Percentiles rank a stretch among this genome's conserved stretches.
phyloP scores from a whole-genome alignment of 2,888 invertebrate genomes.

The Limnephilus rhombicus region DNA sequence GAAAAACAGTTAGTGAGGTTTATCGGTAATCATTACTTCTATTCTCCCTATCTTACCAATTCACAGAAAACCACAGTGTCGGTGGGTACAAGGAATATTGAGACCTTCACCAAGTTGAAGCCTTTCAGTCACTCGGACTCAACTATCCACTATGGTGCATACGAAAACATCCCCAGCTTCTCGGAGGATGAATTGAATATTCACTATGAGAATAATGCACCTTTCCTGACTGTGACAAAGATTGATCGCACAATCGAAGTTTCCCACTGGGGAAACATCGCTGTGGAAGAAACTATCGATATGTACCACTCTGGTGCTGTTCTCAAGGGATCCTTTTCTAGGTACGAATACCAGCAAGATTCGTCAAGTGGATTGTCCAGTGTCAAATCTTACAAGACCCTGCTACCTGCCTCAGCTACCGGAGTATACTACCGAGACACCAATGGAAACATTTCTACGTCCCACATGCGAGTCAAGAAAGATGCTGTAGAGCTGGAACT shows the following conservation, averaged over 20 bases:
- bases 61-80: conserved; percentile 90
- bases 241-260: conserved; percentile 94
- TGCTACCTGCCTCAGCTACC: conserved; percentile 91
- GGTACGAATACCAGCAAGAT: conserved; percentile 98
- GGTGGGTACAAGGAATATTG: conserved; percentile 87
- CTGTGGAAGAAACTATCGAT: conserved; percentile 96
- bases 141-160: conserved; percentile 93
- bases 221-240: conserved; percentile 95
- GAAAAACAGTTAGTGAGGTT: conserved; percentile 96
- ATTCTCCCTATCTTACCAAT: conserved; percentile 87
- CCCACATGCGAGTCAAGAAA: conserved; percentile 90
- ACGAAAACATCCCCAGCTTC: conserved; percentile 82
- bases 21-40: conserved; percentile 89
- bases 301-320: conserved; percentile 95
- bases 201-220: conserved; percentile 97
- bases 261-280: conserved; percentile 99
- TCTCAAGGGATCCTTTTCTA: conserved; percentile 95
- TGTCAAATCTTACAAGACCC: conserved; percentile 93
- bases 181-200: conserved; percentile 83
- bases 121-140: conserved; percentile 89
- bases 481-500: conserved; percentile 97
- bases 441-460: conserved; percentile 99
- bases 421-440: conserved; percentile 98
- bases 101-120: conserved; percentile 89
- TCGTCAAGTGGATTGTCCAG: conserved; percentile 92